Conservation (phyloP, 2,113 vertebrate species). For the Peromyscus polionotus region DNA sequence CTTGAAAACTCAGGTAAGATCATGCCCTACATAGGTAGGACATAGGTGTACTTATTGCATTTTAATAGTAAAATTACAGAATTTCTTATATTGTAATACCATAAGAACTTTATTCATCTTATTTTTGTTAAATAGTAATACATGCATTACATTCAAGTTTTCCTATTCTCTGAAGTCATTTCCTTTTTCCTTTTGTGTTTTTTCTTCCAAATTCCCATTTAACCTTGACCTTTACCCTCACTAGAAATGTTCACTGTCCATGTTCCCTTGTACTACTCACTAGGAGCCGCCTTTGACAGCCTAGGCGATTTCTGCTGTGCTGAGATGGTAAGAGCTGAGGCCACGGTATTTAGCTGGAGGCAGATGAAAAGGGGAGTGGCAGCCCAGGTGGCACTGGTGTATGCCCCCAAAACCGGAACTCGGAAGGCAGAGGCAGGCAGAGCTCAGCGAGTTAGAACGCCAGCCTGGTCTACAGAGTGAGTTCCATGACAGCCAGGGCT, state of each 20-base stretch:
- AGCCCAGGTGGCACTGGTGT: no score
- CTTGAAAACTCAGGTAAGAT: neutral
- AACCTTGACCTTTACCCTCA: neutral
- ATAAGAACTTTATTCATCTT: neutral
- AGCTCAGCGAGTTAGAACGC: no score
- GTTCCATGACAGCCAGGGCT: neutral
- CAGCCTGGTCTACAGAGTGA: neutral
- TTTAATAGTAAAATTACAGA: neutral
- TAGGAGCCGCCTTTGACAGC: neutral
- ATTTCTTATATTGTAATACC: neutral
- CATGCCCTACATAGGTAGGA: neutral
- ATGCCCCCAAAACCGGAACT: neutral
- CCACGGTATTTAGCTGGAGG: neutral
- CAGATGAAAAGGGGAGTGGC: neutral
- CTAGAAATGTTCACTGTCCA: neutral
- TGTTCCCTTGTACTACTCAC: neutral
- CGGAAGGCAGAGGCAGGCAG: neutral
- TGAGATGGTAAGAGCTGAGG: neutral
- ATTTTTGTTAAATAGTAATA: neutral
- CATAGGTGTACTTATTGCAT: neutral
- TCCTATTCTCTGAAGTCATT: neutral
- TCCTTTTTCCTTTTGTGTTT: neutral
- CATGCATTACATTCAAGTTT: neutral
- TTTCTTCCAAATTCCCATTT: neutral
- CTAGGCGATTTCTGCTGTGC: neutral